A percentile compares a stretch with the other conserved stretches of the same genome.
Evolutionary conservation across 2,888 invertebrate genomes (phyloP).

Genomic region (Onchidella celtica): DNA sequence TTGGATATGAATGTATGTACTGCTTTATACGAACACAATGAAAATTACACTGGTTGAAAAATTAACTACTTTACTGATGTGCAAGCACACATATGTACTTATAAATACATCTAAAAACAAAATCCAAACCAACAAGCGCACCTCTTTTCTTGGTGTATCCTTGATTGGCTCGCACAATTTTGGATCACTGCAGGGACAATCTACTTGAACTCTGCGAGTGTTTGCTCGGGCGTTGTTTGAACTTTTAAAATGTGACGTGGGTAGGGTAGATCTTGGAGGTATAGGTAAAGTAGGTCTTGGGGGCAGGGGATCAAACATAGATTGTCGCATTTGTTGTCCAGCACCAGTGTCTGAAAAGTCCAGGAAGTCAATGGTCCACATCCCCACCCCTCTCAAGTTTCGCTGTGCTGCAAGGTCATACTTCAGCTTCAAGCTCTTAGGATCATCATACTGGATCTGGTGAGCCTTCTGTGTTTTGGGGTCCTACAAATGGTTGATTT

Average conservation of each 20-base stretch:
- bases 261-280: no score
- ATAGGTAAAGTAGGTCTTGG: no score
- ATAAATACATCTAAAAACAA: no score
- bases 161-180: constrained; percentile 56
- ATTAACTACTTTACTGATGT: no score
- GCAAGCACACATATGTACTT: no score
- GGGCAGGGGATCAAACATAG: constrained; percentile 75
- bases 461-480: constrained; percentile 48
- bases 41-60: no score
- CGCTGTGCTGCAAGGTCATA: constrained; percentile 67
- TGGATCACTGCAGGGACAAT: constrained; percentile 58
- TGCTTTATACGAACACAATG: no score
- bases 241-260: no score
- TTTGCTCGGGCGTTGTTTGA: no score
- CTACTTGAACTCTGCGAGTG: no score
- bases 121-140: no score
- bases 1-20: no score
- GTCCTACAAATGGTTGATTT: not conserved
- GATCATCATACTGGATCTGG: constrained; percentile 79
- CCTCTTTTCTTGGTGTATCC: constrained; percentile 61
- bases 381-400: constrained; percentile 78
- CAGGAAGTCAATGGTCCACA: constrained; percentile 79
- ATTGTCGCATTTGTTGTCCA: constrained; percentile 56
- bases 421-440: constrained; percentile 75
- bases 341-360: constrained; percentile 66